Evolutionary conservation across 1,140 invertebrate genomes (phyloP), one percentile per base, ranked within the genome.

Genomic region (Brachionus rotundiformis): DNA sequence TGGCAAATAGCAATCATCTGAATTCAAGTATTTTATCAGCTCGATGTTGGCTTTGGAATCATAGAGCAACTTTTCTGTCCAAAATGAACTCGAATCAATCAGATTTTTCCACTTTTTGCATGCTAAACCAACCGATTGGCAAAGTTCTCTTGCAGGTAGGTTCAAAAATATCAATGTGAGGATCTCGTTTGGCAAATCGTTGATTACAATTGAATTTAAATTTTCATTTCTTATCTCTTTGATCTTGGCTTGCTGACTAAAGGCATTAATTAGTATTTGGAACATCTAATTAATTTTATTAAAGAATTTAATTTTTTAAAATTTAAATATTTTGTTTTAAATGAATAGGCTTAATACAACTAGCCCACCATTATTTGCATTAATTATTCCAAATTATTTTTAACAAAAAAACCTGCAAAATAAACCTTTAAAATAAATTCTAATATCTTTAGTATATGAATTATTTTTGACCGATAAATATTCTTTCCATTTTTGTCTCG

Each of bases 21-120:
- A 25, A n/a, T 73, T 73, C 13, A 73, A 44, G 19, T 73, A 73
- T 44, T 73, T 73, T 8, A 73, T 44, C 10, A 44, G 8, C 41
- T 73, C 36, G 6, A 25, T 25, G n/a, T 23, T 73, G 3, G 39
- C 36, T 47, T 73, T 73, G 33, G 33, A 73, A 13, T 73, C 68
- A 4, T 25, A n/a, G 0, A 73, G 16, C 41, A 73, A 44, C 19
- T 73, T 73, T 47, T 73, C 39, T 19, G 68, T 73, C 68, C 68
- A 73, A 47, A 73, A 73, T 16, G 33, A 41, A 25, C 19, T 41
- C 11, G 68, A 73, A 19, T 73, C 68, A 3, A 73, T 19, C 19
- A 73, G n/a, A 44, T 29, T 23, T 11, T 73, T 73, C 68, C 68
- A 73, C 36, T 73, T 73, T 73, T 73, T 73, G 19, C 68, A 73